Evolutionary conservation across 2,797 vertebrate genomes (phyloP).

Genomic region (Rhynchotus rufescens): DNA sequence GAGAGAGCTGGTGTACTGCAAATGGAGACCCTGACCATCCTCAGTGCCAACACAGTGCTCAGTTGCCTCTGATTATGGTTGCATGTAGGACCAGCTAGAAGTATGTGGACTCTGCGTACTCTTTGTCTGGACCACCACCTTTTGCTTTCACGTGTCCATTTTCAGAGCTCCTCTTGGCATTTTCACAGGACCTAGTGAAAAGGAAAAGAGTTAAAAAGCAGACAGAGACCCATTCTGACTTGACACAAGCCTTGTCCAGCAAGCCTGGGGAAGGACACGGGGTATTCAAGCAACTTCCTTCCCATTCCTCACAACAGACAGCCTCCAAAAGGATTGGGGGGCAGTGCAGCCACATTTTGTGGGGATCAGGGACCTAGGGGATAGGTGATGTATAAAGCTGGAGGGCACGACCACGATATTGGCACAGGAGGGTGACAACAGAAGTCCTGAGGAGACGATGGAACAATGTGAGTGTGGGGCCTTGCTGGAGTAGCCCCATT

Average conservation of each 20-base stretch:
- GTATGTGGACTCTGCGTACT: constrained; percentile 12
- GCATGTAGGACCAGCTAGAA: constrained; percentile 11
- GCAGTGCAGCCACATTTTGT: neutral
- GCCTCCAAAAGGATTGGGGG: rapidly evolving
- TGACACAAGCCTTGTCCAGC: neutral
- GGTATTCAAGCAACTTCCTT: neutral
- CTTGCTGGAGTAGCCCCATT: neutral
- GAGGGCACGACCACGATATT: neutral
- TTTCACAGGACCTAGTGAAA: constrained; percentile 46
- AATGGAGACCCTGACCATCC: neutral
- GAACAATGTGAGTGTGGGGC: rapidly evolving
- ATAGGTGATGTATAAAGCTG: rapidly evolving
- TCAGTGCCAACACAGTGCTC: neutral
- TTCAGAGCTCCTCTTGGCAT: neutral
- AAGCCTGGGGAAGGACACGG: neutral
- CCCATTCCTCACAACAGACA: neutral
- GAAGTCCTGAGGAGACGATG: neutral
- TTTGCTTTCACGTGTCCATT: neutral
- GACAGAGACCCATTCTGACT: neutral
- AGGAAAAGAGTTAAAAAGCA: neutral
- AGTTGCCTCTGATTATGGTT: neutral
- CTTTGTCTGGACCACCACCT: neutral
- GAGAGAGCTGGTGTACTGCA: neutral
- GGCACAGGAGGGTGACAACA: too few species aligned
- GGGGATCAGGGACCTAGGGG: neutral